Evolutionary conservation across 1,140 invertebrate genomes (phyloP), one percentile per base, ranked within the genome.

Genomic region (Drosophila nannoptera): DNA sequence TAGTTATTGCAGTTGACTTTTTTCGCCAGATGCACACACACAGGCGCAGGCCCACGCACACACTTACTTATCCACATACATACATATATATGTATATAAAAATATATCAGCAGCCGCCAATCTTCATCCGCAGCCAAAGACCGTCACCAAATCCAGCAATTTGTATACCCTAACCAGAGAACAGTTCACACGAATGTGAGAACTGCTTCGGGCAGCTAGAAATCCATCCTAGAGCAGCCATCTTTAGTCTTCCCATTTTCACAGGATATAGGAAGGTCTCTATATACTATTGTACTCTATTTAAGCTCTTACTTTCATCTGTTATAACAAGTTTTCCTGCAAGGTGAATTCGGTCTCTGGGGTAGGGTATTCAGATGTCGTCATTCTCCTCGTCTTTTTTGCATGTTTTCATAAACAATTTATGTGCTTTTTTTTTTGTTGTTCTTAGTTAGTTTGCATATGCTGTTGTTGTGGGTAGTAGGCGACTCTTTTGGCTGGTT

Each of bases 371-470:
- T 31, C 11, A 38, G 0, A 7, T 8, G 45, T 42, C 33, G 33
- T 38, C 43, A 38, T 54, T 7, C 40, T n/a, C 11, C 8, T 4
- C 0, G 32, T 14, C 52, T 38, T 67, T 60, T n/a, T 9, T 42
- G 22, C 12, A 11, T 9, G 42, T 62, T 83, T 78, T 83, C 75
- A 84, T 83, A 83, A 75, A 78, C 62, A 68, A 75, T 84, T 78
- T 82, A 77, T 73, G 31, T 35, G 52, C 64, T 58, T 54, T 77
- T 82, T 75, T 82, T 78, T 78, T 84, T 78, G 83, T 78, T 78
- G 32, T 12, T 65, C 64, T 59, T 61, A 43, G 52, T 64, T 67
- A 42, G 40, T 70, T 70, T 72, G 45, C 72, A 75, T 68, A 77
- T 74, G 67, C 60, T 61, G 48, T 55, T 61, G 48, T 55, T 52